Conservation (phyloP, 2,113 vertebrate species). For the Cyprinodon variegatus region DNA sequence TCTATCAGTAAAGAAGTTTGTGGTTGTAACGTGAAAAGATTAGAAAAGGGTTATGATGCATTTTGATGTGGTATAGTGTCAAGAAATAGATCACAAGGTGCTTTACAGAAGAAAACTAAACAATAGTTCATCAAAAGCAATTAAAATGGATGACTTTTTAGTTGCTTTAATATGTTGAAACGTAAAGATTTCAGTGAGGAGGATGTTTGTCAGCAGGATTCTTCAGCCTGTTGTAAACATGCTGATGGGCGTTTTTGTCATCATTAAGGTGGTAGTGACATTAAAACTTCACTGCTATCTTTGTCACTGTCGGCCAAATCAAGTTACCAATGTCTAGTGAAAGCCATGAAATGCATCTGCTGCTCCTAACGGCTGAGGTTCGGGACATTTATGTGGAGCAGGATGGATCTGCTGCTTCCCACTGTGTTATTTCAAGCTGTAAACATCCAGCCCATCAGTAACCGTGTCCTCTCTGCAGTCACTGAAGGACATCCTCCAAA, state of each 20-base stretch:
- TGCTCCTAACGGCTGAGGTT: conserved; percentile 4
- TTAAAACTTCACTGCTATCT: background rate
- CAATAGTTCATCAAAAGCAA: too few species aligned
- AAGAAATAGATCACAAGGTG: too few species aligned
- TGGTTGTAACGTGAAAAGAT: background rate
- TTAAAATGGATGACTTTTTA: too few species aligned
- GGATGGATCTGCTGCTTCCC: background rate
- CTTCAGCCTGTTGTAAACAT: background rate
- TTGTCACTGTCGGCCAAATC: background rate
- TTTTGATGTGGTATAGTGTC: background rate
- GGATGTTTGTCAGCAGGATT: background rate
- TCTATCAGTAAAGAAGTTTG: background rate
- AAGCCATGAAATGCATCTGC: conserved; percentile 2
- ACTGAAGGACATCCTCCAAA: background rate
- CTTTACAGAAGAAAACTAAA: too few species aligned
- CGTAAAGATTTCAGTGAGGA: background rate
- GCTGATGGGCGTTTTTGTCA: background rate
- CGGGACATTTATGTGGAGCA: background rate
- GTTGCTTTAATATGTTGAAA: too few species aligned
- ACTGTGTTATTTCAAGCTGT: background rate
- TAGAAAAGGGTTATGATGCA: too few species aligned
- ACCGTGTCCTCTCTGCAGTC: background rate
- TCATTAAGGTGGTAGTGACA: conserved; percentile 17
- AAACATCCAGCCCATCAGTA: background rate
- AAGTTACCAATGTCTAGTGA: background rate